Conservation (phyloP, 1,140 invertebrate genomes). For the Patella vulgata region DNA sequence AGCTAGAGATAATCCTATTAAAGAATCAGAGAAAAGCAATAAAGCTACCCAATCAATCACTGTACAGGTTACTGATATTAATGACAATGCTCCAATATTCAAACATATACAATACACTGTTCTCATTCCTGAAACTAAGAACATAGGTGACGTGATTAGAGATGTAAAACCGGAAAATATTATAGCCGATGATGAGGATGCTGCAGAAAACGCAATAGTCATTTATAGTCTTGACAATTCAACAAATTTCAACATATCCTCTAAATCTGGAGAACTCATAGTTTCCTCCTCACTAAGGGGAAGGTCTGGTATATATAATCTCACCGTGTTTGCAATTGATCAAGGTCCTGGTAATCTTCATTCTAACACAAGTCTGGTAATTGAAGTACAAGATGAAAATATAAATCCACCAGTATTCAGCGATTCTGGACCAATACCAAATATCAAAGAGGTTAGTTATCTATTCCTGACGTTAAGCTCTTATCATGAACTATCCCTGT, state of each 20-base stretch:
- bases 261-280: constrained; percentile 8
- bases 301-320: constrained; percentile 12
- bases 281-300: constrained; percentile 8
- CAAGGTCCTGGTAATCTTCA: constrained; percentile 10
- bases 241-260: not conserved
- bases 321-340: constrained; percentile 22
- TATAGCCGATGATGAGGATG: constrained; percentile 21
- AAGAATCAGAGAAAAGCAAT: constrained; percentile 9
- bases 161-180: constrained; percentile 2
- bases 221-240: constrained; percentile 12
- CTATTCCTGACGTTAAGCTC: too few relatives aligned
- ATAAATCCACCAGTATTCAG: constrained; percentile 25
- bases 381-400: constrained; percentile 23
- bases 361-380: constrained; percentile 8
- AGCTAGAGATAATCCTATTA: constrained; percentile 25
- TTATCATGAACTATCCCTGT: too few relatives aligned
- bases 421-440: not conserved
- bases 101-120: not conserved
- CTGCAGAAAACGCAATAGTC: constrained; percentile 19
- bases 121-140: constrained; percentile 4
- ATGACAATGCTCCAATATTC: constrained; percentile 28
- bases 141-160: not conserved
- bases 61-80: constrained; percentile 17
- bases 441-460: constrained; percentile 24
- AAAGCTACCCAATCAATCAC: constrained; percentile 12